These are phyloP conservation scores for Morinoia aosen DNA, from an alignment of 2,888 invertebrate species.

Conservation along the genomic window DNA sequence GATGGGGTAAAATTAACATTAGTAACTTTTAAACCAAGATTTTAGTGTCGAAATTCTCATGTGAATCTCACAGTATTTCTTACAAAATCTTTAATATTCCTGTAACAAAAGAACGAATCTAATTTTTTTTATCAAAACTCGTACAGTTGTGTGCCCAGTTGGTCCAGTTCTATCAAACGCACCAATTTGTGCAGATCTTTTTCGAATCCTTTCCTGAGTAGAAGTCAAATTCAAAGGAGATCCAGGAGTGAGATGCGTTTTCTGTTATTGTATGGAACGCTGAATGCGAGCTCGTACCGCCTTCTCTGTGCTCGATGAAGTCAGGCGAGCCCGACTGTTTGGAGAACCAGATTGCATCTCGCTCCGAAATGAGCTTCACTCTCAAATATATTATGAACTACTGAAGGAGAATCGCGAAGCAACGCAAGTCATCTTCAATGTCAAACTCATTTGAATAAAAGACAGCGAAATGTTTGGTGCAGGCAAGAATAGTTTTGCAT, in stretches of 20 bases:
- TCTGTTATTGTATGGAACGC: not conserved
- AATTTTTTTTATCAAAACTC: not conserved
- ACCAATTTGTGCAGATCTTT: not conserved
- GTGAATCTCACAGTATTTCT: not conserved
- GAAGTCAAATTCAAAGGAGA: not conserved
- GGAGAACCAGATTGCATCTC: constrained; percentile 14
- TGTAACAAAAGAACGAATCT: not conserved
- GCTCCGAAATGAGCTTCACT: not conserved
- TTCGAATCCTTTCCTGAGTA: not conserved
- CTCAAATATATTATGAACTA: constrained; percentile 5
- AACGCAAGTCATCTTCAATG: not conserved
- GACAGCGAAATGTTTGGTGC: not conserved
- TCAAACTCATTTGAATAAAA: not conserved
- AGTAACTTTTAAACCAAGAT: too few species aligned
- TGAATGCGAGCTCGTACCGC: not conserved
- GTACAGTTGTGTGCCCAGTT: not conserved
- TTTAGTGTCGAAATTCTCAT: not conserved
- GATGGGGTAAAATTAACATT: not conserved
- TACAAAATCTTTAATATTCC: not conserved
- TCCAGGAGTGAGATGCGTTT: not conserved
- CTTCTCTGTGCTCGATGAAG: not conserved
- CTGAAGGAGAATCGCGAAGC: not conserved
- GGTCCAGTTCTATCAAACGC: not conserved
- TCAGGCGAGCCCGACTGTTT: not conserved
- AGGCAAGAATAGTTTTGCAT: not conserved